Evolutionary conservation across 2,113 vertebrate genomes (phyloP).

Genomic region (Labrus mixtus): DNA sequence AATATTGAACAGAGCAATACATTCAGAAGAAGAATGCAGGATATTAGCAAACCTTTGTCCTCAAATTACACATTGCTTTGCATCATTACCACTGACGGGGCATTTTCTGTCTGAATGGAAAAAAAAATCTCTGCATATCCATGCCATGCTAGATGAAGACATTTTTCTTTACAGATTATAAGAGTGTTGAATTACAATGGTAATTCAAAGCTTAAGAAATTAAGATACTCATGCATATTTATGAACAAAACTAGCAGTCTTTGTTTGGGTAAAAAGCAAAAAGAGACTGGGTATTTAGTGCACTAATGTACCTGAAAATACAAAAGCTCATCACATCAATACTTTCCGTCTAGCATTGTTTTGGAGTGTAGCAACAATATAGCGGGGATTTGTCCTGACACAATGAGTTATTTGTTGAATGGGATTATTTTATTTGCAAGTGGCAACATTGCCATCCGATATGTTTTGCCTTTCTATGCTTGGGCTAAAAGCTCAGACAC

Average conservation of each 20-base stretch:
- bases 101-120: conserved; percentile 35
- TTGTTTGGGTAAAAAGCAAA: conserved; percentile 47
- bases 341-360: conserved; percentile 46
- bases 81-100: conserved; percentile 55
- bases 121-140: conserved; percentile 33
- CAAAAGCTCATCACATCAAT: conserved; percentile 42
- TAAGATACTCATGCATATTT: conserved; percentile 36
- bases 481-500: conserved; percentile 15
- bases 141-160: conserved; percentile 37
- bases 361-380: conserved; percentile 27
- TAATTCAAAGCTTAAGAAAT: conserved; percentile 42
- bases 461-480: conserved; percentile 10
- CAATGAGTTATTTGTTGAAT: conserved; percentile 40
- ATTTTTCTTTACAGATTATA: conserved; percentile 47
- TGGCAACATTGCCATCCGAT: conserved; percentile 15
- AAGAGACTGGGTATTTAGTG: neutral
- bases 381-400: conserved; percentile 40
- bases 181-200: conserved; percentile 31
- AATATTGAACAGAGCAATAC: conserved; percentile 60
- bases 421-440: conserved; percentile 47
- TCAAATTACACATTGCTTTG: conserved; percentile 63
- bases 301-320: conserved; percentile 40
- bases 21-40: conserved; percentile 65
- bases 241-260: conserved; percentile 21
- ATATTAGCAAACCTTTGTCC: conserved; percentile 63